Evolutionary conservation across 2,888 invertebrate genomes (phyloP).

Genomic region (Synanthedon vespiformis): DNA sequence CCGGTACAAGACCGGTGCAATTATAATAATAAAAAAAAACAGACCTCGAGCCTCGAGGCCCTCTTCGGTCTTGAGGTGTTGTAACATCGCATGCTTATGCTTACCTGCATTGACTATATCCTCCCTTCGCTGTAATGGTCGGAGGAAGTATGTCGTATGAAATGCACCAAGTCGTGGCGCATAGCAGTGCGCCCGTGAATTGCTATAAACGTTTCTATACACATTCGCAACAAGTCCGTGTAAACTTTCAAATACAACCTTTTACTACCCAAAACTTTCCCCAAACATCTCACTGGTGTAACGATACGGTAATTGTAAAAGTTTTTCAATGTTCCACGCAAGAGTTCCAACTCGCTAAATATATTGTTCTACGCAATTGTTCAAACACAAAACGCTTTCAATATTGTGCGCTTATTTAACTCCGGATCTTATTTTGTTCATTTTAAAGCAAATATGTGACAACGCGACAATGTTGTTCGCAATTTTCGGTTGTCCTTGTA

Average conservation of each 20-base stretch:
- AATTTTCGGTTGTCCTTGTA: neutral
- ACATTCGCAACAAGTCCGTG: slow-evolving; percentile 66
- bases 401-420: slow-evolving; percentile 45
- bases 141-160: slow-evolving; percentile 82
- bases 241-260: slow-evolving; percentile 46
- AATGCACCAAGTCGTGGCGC: slow-evolving; percentile 80
- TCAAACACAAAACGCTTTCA: neutral
- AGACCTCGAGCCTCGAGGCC: too few relatives aligned
- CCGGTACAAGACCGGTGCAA: too few relatives aligned
- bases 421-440: slow-evolving; percentile 60
- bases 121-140: slow-evolving; percentile 81
- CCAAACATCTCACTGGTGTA: slow-evolving; percentile 58
- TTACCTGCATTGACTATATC: slow-evolving; percentile 55
- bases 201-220: slow-evolving; percentile 69
- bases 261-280: slow-evolving; percentile 52
- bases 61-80: too few relatives aligned
- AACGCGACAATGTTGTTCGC: neutral
- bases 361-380: neutral
- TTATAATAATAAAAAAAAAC: too few relatives aligned
- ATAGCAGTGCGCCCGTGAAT: slow-evolving; percentile 78
- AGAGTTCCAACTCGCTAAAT: neutral
- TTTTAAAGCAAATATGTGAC: slow-evolving; percentile 24
- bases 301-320: slow-evolving; percentile 45
- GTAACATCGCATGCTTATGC: slow-evolving; percentile 7
- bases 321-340: slow-evolving; percentile 24